Base-by-base conservation (phyloP, 2,888 invertebrate species). In the Heliconius hortense region DNA sequence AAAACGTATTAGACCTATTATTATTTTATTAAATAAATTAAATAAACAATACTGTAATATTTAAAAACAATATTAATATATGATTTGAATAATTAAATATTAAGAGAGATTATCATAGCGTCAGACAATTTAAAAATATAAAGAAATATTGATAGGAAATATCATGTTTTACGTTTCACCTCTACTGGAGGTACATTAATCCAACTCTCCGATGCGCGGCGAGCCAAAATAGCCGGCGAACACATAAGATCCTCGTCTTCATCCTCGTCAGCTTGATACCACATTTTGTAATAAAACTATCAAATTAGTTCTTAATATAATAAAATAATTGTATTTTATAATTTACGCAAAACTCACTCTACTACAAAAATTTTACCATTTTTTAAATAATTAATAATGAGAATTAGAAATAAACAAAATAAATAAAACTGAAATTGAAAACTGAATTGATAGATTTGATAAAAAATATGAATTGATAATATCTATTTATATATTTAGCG, bases 161-260 rank as follows among this genome's bases (percentile, higher is more conserved):
- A 68, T 56, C 0, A 31, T 53, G 31, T 70, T 35, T 28, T 28
- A 48, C 24, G 39, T 64, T 75, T 77, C 95, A 97, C 97, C 97
- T 98, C 97, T 78, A 96, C 95, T 72, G 97, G 97, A 88, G 97
- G 97, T 81, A 97, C 96, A 84, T 97, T 96, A 83, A 98, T 98
- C 97, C 98, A 98, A 89, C 97, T 97, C 89, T 97, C 97, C 28
- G 97, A 97, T 71, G 98, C 98, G 81, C 98, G 94, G 81, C 98
- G 94, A 78, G 98, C 97, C 93, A 98, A 95, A 80, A 98, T 95
- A 78, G 98, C 98, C 80, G 98, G 98, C 84, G 97, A 97, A 93
- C 96, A 97, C 95, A 97, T 95, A 83, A 97, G 95, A 83, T 97
- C 97, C 88, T 97, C 97, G 84, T 97, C 97, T 87, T 97, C 97